Percentiles rank a stretch among this genome's conserved stretches.
Evolutionary conservation across 2,113 vertebrate genomes (phyloP).

Genomic region (Microcebus jonahi): DNA sequence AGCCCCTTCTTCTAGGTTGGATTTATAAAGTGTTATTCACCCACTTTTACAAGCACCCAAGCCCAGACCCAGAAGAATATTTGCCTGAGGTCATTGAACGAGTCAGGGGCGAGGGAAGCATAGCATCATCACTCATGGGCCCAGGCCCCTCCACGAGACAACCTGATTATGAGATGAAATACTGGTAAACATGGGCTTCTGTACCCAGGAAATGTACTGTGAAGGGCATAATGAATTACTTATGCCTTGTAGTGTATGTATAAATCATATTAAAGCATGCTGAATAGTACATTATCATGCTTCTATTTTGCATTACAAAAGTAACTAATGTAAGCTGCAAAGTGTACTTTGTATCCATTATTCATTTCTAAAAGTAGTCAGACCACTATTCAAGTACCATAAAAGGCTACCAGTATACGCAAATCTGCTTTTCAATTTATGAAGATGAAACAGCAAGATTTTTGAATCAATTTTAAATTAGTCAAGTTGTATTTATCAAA

Average conservation of each 20-base stretch:
- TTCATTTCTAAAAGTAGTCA: constrained; percentile 74
- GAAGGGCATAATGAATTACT: constrained; percentile 81
- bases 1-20: constrained; percentile 27
- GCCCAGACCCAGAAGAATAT: not conserved
- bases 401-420: constrained; percentile 55
- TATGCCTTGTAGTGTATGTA: constrained; percentile 73
- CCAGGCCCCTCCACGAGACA: constrained; percentile 61
- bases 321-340: constrained; percentile 74
- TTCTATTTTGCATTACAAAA: constrained; percentile 81
- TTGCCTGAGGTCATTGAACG: not conserved
- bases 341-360: constrained; percentile 78
- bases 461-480: constrained; percentile 68
- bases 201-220: constrained; percentile 76
- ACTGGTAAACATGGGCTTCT: constrained; percentile 63
- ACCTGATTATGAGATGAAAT: constrained; percentile 70
- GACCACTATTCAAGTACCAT: constrained; percentile 59
- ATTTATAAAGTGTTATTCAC: not conserved
- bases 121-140: not conserved
- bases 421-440: constrained; percentile 71
- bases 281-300: constrained; percentile 79
- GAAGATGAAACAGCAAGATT: constrained; percentile 71
- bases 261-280: constrained; percentile 81
- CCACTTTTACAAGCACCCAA: not conserved
- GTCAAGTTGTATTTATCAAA: constrained; percentile 66
- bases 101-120: not conserved